Base-by-base conservation (phyloP, 2,888 invertebrate genomes). In the Idaea aversata region DNA sequence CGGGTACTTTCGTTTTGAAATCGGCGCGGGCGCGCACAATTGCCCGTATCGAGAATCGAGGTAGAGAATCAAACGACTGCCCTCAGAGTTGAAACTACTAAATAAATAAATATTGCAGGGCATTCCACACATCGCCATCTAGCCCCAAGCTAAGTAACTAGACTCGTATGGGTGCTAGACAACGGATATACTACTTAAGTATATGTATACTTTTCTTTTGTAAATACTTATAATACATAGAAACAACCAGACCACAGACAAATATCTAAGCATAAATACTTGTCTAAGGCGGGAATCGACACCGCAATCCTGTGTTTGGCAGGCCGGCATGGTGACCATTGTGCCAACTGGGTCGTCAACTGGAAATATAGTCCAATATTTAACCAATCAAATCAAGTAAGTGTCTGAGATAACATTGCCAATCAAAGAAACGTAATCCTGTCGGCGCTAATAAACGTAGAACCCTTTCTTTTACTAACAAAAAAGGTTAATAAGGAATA, bases 1-100 rank as follows among this genome's bases (percentile, higher is more conserved):
- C 88, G 88, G 86, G 90, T 90, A 92, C 93, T 93, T 93, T 93
- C 93, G 90, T 92, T 93, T 92, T 91, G 93, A 93, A 92, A 92
- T 92, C 92, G 88, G 87, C 88, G 87, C 90, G 87, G 88, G 87
- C 88, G 87, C 90, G 87, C 86, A 91, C 92, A 91, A 91, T 91
- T 91, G 90, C 87, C 91, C 90, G 90, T 90, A 87, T 88, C 90
- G 88, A 90, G 91, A 87, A 83, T 85, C 85, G 78, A 82, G 81
- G 65, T 70, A 70, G 77, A 79, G 75, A 76, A n/a, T 2, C 3
- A 16, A 59, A 7, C 13, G 13, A 47, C 13, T 47, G 13, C 7
- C 47, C 47, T 25, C 25, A 25, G 47, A 47, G 47, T 47, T 47
- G 25, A 47, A 47, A 47, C 47, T 47, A 13, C 13, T 47, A 47